Conservation (phyloP, 2,888 invertebrate species). For the Morinoia aosen region DNA sequence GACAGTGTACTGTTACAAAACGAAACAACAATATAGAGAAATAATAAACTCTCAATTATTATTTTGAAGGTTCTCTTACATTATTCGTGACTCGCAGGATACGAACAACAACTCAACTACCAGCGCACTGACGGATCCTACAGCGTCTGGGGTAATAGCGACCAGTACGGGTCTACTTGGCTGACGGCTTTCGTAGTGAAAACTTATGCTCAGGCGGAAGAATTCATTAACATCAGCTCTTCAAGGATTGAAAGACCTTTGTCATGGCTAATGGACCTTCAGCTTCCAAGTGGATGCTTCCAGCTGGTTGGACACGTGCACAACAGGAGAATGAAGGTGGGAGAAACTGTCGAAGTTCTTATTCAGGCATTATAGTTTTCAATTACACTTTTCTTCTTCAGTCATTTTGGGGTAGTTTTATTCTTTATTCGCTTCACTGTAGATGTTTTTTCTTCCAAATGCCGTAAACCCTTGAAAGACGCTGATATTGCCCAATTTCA, state of each 20-base stretch:
- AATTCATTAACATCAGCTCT: constrained; percentile 75
- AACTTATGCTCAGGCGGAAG: constrained; percentile 71
- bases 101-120: constrained; percentile 84
- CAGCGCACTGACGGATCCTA: constrained; percentile 83
- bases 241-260: constrained; percentile 74
- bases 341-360: neutral
- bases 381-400: neutral
- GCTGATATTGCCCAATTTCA: too few species aligned
- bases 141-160: constrained; percentile 82
- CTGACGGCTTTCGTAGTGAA: constrained; percentile 84
- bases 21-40: neutral
- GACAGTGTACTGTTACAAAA: neutral
- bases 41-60: neutral
- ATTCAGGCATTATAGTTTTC: neutral
- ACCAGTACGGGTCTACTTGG: constrained; percentile 81
- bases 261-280: constrained; percentile 78
- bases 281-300: constrained; percentile 76
- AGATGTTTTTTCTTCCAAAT: too few species aligned
- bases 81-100: constrained; percentile 75
- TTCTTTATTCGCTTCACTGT: too few species aligned
- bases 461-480: too few species aligned
- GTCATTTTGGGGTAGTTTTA: neutral
- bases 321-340: constrained; percentile 68
- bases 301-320: constrained; percentile 64
- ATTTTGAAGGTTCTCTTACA: neutral